Evolutionary conservation across 2,888 invertebrate genomes (phyloP), one percentile per base, ranked within the genome.

Genomic region (Nyleta sp.): DNA sequence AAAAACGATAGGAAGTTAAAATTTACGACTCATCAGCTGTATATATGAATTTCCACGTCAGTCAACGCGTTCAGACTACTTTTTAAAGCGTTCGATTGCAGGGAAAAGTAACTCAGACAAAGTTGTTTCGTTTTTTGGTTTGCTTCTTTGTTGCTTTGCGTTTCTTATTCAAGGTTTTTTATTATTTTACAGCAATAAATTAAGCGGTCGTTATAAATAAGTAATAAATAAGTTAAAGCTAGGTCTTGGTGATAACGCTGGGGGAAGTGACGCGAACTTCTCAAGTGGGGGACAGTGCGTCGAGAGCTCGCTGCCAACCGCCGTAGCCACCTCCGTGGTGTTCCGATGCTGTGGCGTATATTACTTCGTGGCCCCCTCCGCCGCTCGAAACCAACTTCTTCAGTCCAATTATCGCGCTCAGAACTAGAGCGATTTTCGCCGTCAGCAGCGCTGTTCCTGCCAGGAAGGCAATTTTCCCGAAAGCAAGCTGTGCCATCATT

Each of bases 401-500:
- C 85, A 95, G 88, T 67, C 94, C 93, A 83, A 94, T 92, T 82
- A 94, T 91, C 40, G 93, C 90, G 4, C 94, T 93, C 28, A 94
- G 86, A 57, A 94, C 88, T 18, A 95, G 87, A 0, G 94, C 94
- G 53, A 94, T 92, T 87, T 95, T 95, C 6, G 94, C 93, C 74
- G 95, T 92, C 62, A 95, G 90, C 71, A 95, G 90, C 2, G 95
- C 95, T 7, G 94, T 93, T 44, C 94, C 94, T 0, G 95, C 94
- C 82, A 95, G 91, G 74, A 95, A 91, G 5, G 94, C 94, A 72
- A 95, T 92, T 91, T 95, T 94, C 22, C 94, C 94, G 87, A 94
- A 93, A 75, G 94, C 93, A 91, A 95, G 90, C 89, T 94, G 94
- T 1, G 93, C 93, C 89, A 94, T 91, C 91, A 94, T 93, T 42